Evolutionary conservation across 2,797 vertebrate genomes (phyloP), one percentile per base, ranked within the genome.

Genomic region (Brachyalestes nurse): DNA sequence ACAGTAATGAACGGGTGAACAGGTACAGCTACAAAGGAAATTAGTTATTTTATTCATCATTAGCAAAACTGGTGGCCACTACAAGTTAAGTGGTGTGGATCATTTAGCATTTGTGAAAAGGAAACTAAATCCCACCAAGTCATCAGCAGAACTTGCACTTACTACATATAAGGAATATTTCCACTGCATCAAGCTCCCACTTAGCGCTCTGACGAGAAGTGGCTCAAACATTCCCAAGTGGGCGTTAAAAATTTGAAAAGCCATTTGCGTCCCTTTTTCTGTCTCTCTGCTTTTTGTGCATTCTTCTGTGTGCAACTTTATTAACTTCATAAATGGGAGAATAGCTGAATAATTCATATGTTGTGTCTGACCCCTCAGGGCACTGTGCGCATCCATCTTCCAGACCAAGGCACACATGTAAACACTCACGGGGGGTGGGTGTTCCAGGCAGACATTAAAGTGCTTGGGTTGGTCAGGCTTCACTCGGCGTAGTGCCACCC

Each of bases 381-480:
- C 67, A 62, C 34, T 17, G 23, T 14, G 58, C 21, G 21, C 5
- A 25, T 58, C n/a, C 28, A 42, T 55, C 49, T 42, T 55, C 62
- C 25, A 19, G 28, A 7, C 61, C 75, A 72, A 42, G 10, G 64
- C 47, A 66, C 62, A 17, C 28, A 40, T 19, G 23, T 45, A 64
- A 17, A 49, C 51, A 79, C 93, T 75, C 88, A 97, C 96, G 90
- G 96, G 96, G 84, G 94, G 94, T 42, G 95, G 95, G 79, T 94
- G 94, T 88, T 97, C 96, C 81, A 97, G 93, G 86, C 96, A 96
- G 89, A 97, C 94, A 89, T 97, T 97, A 85, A 95, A 97, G 89
- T 96, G 96, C 88, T 96, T 96, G 88, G 93, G 95, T 91, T 96
- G 95, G 86, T 95, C 94, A 19, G 95, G 95, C 90, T 96, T 96